These are phyloP conservation scores for Phrynocephalus guinanensis DNA, from an alignment of 2,797 vertebrate genomes.

Conservation along the genomic window DNA sequence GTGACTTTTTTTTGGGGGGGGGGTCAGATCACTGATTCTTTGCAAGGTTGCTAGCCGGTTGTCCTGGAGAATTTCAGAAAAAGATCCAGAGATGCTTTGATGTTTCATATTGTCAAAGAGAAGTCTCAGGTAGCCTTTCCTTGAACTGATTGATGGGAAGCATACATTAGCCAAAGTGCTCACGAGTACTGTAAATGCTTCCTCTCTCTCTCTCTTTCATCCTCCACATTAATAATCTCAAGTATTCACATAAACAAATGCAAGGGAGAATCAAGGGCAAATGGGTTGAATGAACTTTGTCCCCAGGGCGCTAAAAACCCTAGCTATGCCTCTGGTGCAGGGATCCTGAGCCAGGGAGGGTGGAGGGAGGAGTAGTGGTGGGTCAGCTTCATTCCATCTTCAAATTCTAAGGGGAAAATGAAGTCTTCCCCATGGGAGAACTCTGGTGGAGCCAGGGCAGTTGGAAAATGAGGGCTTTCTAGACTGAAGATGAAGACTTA, in stretches of 20 bases:
- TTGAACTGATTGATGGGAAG: constrained; percentile 2
- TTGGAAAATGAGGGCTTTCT: not conserved
- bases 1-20: not conserved
- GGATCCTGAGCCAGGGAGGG: too few species aligned
- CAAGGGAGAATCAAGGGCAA: not conserved
- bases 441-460: too few species aligned
- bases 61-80: not conserved
- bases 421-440: too few species aligned
- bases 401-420: too few species aligned
- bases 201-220: not conserved
- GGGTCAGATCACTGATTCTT: too few species aligned
- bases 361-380: too few species aligned
- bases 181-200: constrained; percentile 11
- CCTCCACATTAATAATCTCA: not conserved
- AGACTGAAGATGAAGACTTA: not conserved
- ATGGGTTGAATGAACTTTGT: too few species aligned
- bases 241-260: constrained; percentile 9
- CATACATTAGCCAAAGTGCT: not conserved
- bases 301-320: too few species aligned
- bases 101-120: not conserved
- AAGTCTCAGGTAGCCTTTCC: not conserved
- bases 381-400: too few species aligned
- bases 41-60: not conserved
- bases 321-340: too few species aligned
- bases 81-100: not conserved